Conservation (phyloP, 2,797 vertebrate genomes). For the Catamblyrhynchus diadema region DNA sequence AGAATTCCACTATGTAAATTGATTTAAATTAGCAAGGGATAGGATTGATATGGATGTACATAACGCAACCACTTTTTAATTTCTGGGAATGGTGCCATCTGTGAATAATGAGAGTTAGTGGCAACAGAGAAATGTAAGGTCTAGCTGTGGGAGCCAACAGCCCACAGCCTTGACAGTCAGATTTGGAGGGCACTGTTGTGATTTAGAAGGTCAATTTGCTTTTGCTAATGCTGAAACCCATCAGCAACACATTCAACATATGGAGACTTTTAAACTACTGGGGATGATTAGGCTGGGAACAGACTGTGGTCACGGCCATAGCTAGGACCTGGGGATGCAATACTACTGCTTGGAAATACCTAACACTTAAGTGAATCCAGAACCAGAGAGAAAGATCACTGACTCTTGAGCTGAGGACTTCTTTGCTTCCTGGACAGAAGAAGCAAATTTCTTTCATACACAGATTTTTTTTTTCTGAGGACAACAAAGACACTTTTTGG, state of each 20-base stretch:
- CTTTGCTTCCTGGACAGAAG: not conserved
- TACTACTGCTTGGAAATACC: not conserved
- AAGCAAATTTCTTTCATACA: not conserved
- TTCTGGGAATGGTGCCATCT: slow-evolving; percentile 29
- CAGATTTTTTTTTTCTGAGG: not conserved
- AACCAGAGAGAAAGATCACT: not conserved
- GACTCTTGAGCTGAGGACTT: not conserved
- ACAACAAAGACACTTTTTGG: not conserved
- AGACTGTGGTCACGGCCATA: not conserved
- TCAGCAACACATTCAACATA: not conserved
- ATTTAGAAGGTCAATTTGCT: slow-evolving; percentile 15
- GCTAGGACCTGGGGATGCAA: not conserved
- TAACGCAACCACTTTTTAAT: slow-evolving; percentile 1
- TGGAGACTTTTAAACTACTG: not conserved
- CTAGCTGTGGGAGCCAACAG: not conserved
- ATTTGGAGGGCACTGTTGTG: not conserved
- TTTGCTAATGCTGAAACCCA: not conserved
- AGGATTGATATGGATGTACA: not conserved
- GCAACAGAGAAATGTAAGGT: not conserved
- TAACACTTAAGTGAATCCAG: not conserved
- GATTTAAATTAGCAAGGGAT: not conserved
- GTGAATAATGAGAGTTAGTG: not conserved
- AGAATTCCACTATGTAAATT: not conserved
- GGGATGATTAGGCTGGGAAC: not conserved
- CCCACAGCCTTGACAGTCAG: not conserved